phyloP scores from a whole-genome alignment of 30 jellyfish, hydroid and myxozoan species.

The Hydractinia symbiolongicarpus region DNA sequence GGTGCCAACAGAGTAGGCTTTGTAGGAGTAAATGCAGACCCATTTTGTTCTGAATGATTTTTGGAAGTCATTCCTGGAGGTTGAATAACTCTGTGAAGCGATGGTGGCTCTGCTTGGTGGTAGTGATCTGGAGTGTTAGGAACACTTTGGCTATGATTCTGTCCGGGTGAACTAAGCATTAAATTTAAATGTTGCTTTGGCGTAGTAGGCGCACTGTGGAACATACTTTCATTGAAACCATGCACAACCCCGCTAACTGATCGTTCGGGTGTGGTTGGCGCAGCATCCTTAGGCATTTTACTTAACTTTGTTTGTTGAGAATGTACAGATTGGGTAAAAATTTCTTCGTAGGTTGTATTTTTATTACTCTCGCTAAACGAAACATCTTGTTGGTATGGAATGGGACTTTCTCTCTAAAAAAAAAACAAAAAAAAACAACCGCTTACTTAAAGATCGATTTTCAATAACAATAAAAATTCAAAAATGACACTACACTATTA shows the following conservation, averaged over 20 bases:
- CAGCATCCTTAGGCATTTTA: background rate
- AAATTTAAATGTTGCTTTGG: slow-evolving; percentile 11
- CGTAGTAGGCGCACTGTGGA: slow-evolving; percentile 49
- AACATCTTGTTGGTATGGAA: background rate
- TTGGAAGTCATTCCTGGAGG: slow-evolving; percentile 8
- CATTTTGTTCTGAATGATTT: slow-evolving; percentile 6
- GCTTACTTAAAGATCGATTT: background rate
- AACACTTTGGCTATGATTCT: slow-evolving; percentile 20
- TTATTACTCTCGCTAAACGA: background rate
- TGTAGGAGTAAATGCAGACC: slow-evolving; percentile 25
- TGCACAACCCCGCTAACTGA: background rate
- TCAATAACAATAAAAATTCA: too few species aligned
- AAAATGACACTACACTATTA: too few species aligned
- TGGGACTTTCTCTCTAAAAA: slow-evolving; percentile 16
- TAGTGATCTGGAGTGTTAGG: slow-evolving; percentile 43
- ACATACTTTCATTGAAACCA: background rate
- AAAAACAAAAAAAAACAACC: background rate
- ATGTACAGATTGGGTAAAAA: too few species aligned
- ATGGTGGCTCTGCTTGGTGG: slow-evolving; percentile 12
- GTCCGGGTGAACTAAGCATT: background rate
- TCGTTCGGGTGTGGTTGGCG: slow-evolving; percentile 22
- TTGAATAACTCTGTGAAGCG: background rate
- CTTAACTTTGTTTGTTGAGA: too few species aligned
- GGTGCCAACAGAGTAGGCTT: slow-evolving; percentile 18
- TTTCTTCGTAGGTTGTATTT: too few species aligned